These are phyloP conservation scores for Meriones psammophilus DNA, from an alignment of 2,797 vertebrate species.

Conservation along the genomic window DNA sequence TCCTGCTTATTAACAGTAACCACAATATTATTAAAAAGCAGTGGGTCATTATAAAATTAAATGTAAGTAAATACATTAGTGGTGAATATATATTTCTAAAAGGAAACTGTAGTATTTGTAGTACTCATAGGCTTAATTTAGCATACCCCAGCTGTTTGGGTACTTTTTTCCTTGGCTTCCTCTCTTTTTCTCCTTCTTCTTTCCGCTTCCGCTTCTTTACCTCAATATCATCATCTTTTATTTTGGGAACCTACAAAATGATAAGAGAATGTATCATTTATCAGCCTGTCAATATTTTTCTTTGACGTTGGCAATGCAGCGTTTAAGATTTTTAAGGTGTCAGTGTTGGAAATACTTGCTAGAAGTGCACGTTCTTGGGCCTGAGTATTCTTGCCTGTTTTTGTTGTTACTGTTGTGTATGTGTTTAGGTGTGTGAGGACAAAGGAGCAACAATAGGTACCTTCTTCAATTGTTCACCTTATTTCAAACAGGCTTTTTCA, in stretches of 20 bases:
- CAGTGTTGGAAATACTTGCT: neutral
- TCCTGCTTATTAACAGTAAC: conserved; percentile 44
- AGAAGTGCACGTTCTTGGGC: neutral
- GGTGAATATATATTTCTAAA: conserved; percentile 20
- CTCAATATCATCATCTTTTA: conserved; percentile 95
- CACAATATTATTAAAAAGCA: conserved; percentile 35
- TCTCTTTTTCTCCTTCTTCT: conserved; percentile 95
- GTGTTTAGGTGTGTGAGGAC: neutral
- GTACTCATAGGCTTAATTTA: neutral
- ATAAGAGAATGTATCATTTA: conserved; percentile 27
- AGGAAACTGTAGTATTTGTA: neutral
- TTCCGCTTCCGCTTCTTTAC: conserved; percentile 96
- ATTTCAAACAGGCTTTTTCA: neutral
- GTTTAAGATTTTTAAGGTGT: neutral
- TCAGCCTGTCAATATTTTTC: neutral
- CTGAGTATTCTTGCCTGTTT: neutral
- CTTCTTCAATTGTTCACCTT: neutral
- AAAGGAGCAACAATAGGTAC: neutral
- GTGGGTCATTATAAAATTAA: conserved; percentile 37
- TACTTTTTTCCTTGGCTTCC: conserved; percentile 95
- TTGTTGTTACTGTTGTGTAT: neutral
- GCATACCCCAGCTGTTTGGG: conserved; percentile 94
- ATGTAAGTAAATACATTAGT: conserved; percentile 36
- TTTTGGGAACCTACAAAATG: conserved; percentile 88
- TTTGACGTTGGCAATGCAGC: neutral